phyloP scores from a whole-genome alignment of 2,113 vertebrate species.

The Progne subis region DNA sequence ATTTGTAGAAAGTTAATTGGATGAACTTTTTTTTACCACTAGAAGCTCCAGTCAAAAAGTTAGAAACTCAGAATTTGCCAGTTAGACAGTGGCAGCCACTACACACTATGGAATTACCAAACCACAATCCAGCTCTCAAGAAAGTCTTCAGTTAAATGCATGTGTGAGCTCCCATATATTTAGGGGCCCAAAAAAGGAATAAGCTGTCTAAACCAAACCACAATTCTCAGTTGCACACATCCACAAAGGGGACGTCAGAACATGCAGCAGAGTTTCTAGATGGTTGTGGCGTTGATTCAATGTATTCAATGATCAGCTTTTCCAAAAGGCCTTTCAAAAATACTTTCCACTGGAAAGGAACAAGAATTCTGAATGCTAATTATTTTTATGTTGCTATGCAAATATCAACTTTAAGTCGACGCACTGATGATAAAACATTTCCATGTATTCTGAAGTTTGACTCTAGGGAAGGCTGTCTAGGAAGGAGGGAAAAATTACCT shows the following conservation, averaged over 20 bases:
- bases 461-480: neutral
- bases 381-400: neutral
- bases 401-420: neutral
- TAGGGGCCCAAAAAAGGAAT: neutral
- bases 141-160: neutral
- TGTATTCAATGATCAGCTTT: neutral
- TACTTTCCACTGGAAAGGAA: neutral
- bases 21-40: neutral
- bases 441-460: neutral
- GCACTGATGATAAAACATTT: neutral
- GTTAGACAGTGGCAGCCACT: neutral
- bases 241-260: neutral
- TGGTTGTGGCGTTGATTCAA: fast-evolving
- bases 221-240: neutral
- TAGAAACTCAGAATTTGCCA: neutral
- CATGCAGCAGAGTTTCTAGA: neutral
- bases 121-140: neutral
- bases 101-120: neutral
- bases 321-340: neutral
- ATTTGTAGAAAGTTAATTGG: neutral
- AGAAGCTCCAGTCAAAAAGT: neutral
- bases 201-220: neutral
- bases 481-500: neutral
- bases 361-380: neutral
- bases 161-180: neutral